Evolutionary conservation across 2,888 invertebrate species (phyloP), one percentile per base, ranked within the genome.

Genomic region (Amblyteles armatorius): DNA sequence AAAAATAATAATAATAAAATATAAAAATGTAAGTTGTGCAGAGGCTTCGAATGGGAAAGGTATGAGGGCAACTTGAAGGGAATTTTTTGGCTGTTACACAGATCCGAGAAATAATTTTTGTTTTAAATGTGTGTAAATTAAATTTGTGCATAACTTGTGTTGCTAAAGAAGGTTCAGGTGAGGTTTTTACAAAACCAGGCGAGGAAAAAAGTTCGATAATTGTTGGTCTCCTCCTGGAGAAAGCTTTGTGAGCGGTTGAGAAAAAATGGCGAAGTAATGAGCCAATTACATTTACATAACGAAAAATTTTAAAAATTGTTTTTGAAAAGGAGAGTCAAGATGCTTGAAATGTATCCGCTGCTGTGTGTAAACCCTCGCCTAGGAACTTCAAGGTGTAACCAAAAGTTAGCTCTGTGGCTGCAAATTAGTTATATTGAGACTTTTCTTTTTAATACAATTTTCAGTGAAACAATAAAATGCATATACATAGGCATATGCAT

Each of bases 81-180:
- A 26, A 3, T 6, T 52, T 16, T 60, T 60, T 29, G 60, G 60
- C 16, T 33, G 33, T 29, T 60, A 33, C 29, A 60, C 16, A 26
- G n/a, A 60, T 29, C 11, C 60, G 16, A 55, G 1, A 29, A 72
- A 50, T 19, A 65, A 22, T 63, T 76, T 60, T 9, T 69, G 60
- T 4, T 19, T n/a, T 6, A 55, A 1, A 55, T 19, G 19, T 0
- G 7, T 55, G 55, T 9, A 55, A 55, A 22, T 55, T 19, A 22
- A 55, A 55, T 55, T 55, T 52, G 52, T 19, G 7, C 52, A 7
- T 5, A 19, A 52, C 52, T 19, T 52, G n/a, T 19, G 19, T 52
- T 16, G n/a, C 52, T 52, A 6, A 19, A 4, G 7, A 52, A 52
- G 19, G 19, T 52, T 52, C 19, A 2, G 0, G 52, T n/a, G n/a